Base-by-base conservation (phyloP, 2,888 invertebrate species). In the Aspidiotus rigidus region DNA sequence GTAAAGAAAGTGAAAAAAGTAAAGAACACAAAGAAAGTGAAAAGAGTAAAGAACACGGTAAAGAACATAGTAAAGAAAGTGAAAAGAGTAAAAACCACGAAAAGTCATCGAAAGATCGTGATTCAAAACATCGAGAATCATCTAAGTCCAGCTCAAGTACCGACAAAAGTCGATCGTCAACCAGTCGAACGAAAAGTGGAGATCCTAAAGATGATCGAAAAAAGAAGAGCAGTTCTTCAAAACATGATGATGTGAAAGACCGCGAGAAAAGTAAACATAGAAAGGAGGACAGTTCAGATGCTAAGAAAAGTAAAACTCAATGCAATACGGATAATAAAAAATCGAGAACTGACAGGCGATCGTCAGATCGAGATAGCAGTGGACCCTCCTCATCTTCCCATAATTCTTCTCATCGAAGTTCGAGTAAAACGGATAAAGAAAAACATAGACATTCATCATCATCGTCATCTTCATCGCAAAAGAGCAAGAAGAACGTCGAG, bases 321-420 rank as follows among this genome's bases (percentile, higher is more conserved):
- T 67, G 67, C 16, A 59, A 59, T 60, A 53, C 41, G 15, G 67
- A 67, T 15, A 60, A 59, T 10, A 67, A 67, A 11, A 67, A 53
- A 39, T 9, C 28, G 28, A 69, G 61, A 62, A 62, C 55, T 28
- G 83, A 82, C 73, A 82, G 90, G 8, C 81, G 89, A 62, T 90
- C 90, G 0, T 87, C 88, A 0, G 90, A 88, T 74, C 81, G 88
- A 72, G 89, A 91, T 78, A 90, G 90, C 0, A 89, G 88, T 74
- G 90, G 49, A 78, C 79, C 28, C 7, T 59, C 67, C n/a, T 67
- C 67, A 16, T 67, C 67, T 9, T 15, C 59, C 7, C 57, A 59
- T 53, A 44, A 57, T 57, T 15, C 67, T 8, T 28, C 41, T 3
- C 59, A 57, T 44, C 67, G 57, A 15, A 16, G 44, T 53, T 67